Conservation (phyloP, 1,140 invertebrate genomes). For the Dinoponera quadriceps region DNA sequence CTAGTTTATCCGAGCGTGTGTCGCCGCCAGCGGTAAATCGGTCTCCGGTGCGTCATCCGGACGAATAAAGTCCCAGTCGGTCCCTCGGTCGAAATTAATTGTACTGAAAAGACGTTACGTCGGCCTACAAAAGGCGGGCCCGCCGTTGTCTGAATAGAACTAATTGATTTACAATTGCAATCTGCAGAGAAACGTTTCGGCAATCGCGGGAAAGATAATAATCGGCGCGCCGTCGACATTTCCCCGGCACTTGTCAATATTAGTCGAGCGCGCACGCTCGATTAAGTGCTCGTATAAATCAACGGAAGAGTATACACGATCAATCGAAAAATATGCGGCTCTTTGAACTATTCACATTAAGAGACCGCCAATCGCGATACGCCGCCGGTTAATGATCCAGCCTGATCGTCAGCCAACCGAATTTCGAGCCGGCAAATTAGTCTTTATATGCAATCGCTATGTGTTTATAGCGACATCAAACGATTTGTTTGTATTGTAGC, state of each 20-base stretch:
- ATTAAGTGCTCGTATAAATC: neutral
- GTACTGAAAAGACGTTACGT: too few relatives aligned
- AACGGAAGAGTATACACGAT: neutral
- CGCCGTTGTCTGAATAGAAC: too few relatives aligned
- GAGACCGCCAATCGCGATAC: neutral
- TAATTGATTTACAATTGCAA: too few relatives aligned
- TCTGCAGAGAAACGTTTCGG: too few relatives aligned
- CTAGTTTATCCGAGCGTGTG: constrained; percentile 32
- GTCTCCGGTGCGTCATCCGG: neutral
- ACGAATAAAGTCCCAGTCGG: neutral
- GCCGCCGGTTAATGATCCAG: neutral
- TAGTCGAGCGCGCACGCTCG: neutral
- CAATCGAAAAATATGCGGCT: neutral
- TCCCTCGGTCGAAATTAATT: constrained; percentile 22
- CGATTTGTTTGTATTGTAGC: constrained; percentile 8
- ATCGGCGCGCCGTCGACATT: neutral
- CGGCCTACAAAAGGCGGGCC: too few relatives aligned
- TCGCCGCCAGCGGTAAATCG: neutral
- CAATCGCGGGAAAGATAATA: neutral
- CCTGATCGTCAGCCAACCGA: neutral
- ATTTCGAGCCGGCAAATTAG: constrained; percentile 8
- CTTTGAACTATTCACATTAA: neutral
- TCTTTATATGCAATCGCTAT: neutral
- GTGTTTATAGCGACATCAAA: neutral
- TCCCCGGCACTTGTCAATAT: neutral